A percentile compares a stretch with the other conserved stretches of the same genome.
Conservation (phyloP, 2,888 invertebrate species). For the Idaea dimidiata region DNA sequence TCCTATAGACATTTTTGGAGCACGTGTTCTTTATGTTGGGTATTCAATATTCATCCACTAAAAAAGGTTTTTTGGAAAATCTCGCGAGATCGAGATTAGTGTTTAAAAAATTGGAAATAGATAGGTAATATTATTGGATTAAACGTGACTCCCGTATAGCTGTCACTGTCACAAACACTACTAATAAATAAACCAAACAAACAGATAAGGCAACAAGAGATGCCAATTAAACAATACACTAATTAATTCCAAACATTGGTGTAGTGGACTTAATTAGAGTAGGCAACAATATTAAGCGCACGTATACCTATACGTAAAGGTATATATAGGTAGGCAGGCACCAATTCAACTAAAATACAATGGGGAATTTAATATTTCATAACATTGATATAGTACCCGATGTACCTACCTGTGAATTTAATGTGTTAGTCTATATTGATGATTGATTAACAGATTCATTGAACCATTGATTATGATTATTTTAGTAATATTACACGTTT, state of each 20-base stretch:
- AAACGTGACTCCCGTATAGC: conserved; percentile 46
- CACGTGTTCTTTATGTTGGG: too few species aligned
- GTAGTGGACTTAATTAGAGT: conserved; percentile 80
- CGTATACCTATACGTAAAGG: conserved; percentile 20
- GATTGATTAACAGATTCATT: conserved; percentile 20
- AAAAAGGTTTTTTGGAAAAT: too few species aligned
- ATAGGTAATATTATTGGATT: conserved; percentile 6
- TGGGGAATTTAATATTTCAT: conserved; percentile 51
- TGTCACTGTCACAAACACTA: conserved; percentile 72
- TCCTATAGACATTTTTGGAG: too few species aligned
- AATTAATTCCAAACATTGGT: conserved; percentile 81
- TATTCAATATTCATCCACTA: too few species aligned
- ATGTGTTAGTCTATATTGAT: conserved; percentile 23
- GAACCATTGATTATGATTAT: not conserved
- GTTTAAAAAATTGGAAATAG: not conserved
- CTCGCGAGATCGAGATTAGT: not conserved
- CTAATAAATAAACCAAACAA: conserved; percentile 80
- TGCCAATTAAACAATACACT: conserved; percentile 81
- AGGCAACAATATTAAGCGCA: conserved; percentile 59
- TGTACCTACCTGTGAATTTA: not conserved
- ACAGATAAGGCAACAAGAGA: conserved; percentile 80
- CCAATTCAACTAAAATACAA: conserved; percentile 46
- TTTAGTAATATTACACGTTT: not conserved
- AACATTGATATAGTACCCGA: conserved; percentile 32
- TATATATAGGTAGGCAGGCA: conserved; percentile 40